Evolutionary conservation across 2,888 invertebrate genomes (phyloP), one percentile per base, ranked within the genome.

Genomic region (Drosophila yooni): DNA sequence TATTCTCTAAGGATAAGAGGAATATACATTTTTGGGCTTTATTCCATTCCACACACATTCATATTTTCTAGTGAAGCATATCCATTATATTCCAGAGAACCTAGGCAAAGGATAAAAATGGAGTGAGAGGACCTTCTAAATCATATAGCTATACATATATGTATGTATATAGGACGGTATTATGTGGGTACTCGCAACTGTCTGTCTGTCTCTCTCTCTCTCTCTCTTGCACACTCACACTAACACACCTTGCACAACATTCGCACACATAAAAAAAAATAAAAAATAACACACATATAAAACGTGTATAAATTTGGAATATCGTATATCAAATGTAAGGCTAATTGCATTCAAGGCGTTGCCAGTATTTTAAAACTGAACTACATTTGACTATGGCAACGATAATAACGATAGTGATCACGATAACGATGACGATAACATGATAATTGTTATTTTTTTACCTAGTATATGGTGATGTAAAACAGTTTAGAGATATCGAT

Each of bases 1-100:
- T 79, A 82, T 71, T 77, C 71, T 77, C 79, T 89, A 87, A 74
- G 73, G 76, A 71, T 89, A 83, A 87, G 91, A 91, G 91, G 91
- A 91, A 91, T 91, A 82, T 91, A 91, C 91, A 91, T 83, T 88
- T 77, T 69, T 75, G 29, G 51, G 53, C 43, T 68, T 65, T 31
- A 21, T 53, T 38, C 33, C 56, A 29, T 27, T 56, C 36, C 46
- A 25, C 21, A 54, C 34, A 18, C 25, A 18, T 25, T 18, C 36
- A 18, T 36, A 21, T 21, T 15, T 33, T 36, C 36, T 61, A 63
- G 10, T 4, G 8, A 50, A 69, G 70, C 63, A 43, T 51, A 59
- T 81, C 63, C 81, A 70, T 64, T 54, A 52, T 36, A 56, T 52
- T 76, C 77, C 66, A 67, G 53, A 56, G 7, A 64, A 40, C 21